Base-by-base conservation (phyloP, 1,140 invertebrate genomes). In the Psix sp. region DNA sequence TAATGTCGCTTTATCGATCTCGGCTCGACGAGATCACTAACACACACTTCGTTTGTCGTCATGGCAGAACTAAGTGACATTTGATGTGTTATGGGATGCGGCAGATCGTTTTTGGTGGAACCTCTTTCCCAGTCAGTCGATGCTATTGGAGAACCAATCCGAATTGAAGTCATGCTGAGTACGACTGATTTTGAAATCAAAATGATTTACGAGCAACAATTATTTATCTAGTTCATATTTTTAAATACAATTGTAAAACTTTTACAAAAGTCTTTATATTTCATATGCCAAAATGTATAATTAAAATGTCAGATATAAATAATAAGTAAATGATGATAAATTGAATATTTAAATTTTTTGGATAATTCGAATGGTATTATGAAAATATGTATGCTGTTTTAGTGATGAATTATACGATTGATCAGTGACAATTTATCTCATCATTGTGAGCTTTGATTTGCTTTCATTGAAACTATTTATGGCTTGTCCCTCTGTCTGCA, bases 21-120 rank as follows among this genome's bases (percentile, higher is more conserved):
- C 38, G 16, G 1, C 13, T 52, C 31, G 1, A 7, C 48, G 21
- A 29, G 26, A 62, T 9, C 10, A 21, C 13, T 9, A 38, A 29
- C 5, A 16, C 15, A 13, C 18, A 6, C 16, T 9, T 11, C 6
- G n/a, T 35, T 36, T 20, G 0, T 26, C 11, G 13, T 14, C 24
- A 13, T 16, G 18, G 14, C 42, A 10, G 15, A 21, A 1, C 17
- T 0, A 17, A 11, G 49, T 33, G 52, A 24, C 10, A 6, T 39
- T 65, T 14, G 24, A 60, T 38, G 77, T 81, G 80, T 68, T 77
- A 83, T 83, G 80, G 83, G 81, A 84, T 83, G 82, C 68, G 77
- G 78, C 74, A 78, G 74, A 39, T 84, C 82, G 24, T 65, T 59
- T 29, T 31, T 60, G 17, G 33, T 31, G 15, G 21, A 67, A 29